Conservation (phyloP, 1,140 invertebrate genomes). For the Aricia agestis region DNA sequence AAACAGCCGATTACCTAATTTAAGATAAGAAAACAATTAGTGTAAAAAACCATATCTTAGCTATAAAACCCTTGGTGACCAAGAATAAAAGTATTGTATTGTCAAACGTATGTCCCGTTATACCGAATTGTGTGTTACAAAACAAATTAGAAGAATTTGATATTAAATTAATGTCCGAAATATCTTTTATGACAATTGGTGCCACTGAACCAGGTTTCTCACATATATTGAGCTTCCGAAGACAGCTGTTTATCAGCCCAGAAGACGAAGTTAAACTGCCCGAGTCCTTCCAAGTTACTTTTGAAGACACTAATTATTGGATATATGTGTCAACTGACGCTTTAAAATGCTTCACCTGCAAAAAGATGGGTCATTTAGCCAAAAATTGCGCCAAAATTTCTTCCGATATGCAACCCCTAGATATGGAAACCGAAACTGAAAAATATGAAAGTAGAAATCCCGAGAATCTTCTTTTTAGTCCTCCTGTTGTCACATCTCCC, state of each 20-base stretch:
- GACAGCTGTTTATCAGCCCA: not conserved
- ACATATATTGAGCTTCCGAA: conserved; percentile 23
- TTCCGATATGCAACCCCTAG: not conserved
- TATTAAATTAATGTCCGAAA: conserved; percentile 28
- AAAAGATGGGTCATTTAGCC: conserved; percentile 25
- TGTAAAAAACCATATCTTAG: conserved; percentile 20
- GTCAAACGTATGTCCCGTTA: conserved; percentile 22
- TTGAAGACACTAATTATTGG: conserved; percentile 21
- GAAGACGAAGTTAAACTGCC: not conserved
- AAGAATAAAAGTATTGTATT: conserved; percentile 34
- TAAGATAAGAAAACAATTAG: conserved; percentile 23
- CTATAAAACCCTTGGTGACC: conserved; percentile 30
- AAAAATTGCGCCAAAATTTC: conserved; percentile 27
- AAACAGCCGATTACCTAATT: conserved; percentile 27
- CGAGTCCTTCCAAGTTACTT: conserved; percentile 9
- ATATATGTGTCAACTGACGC: conserved; percentile 19
- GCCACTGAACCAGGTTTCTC: conserved; percentile 27
- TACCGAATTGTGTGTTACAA: conserved; percentile 29
- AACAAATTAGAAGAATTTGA: conserved; percentile 28
- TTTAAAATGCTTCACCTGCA: conserved; percentile 20
- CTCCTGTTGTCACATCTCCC: no score
- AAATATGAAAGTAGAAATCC: not conserved
- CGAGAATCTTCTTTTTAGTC: not conserved
- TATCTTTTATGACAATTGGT: conserved; percentile 30
- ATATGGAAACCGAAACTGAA: not conserved